Base-by-base conservation (phyloP, 1,140 invertebrate genomes). In the Liolophura sinensis region DNA sequence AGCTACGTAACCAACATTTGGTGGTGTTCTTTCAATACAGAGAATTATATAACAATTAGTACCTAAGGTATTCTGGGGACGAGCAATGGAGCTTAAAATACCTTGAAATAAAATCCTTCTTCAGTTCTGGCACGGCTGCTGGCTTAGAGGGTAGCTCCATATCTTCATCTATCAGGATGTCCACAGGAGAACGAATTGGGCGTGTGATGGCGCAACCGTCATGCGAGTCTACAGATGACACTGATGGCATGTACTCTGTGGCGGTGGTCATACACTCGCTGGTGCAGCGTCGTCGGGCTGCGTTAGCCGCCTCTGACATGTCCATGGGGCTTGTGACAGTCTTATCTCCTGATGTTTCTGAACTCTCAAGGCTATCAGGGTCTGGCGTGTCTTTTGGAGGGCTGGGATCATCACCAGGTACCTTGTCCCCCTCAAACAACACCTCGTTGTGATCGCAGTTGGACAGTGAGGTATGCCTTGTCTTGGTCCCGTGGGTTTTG, bases 271-370 rank as follows among this genome's bases (percentile, higher is more conserved):
- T 66, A 75, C 73, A 78, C 71, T 84, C 76, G 75, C 80, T 81
- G 14, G 77, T 75, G 63, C 78, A 79, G 4, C 78, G 66, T n/a
- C 77, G 51, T 31, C 78, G 66, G 20, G 63, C 58, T 14, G 56
- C 61, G 7, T 57, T 20, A 27, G 72, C 73, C 18, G 69, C 63
- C 22, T 73, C 75, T 47, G 65, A 51, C 20, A 48, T 51, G 12
- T 64, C 62, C 27, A 70, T 60, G 49, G 56, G 62, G 64, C 51
- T 52, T 27, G n/a, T 55, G 48, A 60, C 59, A 49, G 64, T 55
- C 49, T n/a, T 60, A 27, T 0, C 25, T 50, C 31, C 49, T 91
- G 40, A 91, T 27, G 27, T 18, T 20, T 56, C 22, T 25, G 22
- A 18, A 20, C 12, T 56, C 27, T 56, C 54, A 3, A 20, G n/a